A percentile compares a stretch with the other conserved stretches of the same genome.
Conservation (phyloP, 2,113 vertebrate species). For the Engystomops pustulosus region DNA sequence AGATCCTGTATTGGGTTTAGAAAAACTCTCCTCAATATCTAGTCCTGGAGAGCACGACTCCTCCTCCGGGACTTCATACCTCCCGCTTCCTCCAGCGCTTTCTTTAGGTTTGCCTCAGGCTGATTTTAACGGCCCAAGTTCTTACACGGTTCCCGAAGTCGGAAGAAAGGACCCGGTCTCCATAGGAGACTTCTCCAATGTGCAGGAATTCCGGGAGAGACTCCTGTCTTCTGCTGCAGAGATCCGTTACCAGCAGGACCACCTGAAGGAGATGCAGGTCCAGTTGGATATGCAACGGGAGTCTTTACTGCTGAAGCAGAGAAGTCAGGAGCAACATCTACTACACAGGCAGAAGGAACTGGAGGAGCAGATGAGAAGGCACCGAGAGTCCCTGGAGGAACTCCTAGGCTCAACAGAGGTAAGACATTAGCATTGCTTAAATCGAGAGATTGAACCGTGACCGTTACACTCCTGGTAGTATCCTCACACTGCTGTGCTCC, state of each 20-base stretch:
- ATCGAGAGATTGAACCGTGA: too few species aligned
- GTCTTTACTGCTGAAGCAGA: slow-evolving; percentile 69
- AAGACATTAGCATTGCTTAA: not conserved
- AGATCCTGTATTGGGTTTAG: not conserved
- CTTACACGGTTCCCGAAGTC: slow-evolving; percentile 31
- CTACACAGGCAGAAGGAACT: slow-evolving; percentile 67
- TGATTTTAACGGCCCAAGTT: slow-evolving; percentile 24
- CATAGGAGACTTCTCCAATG: slow-evolving; percentile 62
- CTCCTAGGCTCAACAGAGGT: slow-evolving; percentile 75
- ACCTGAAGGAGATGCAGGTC: slow-evolving; percentile 70
- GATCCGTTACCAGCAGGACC: slow-evolving; percentile 68
- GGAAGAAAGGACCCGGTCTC: not conserved
- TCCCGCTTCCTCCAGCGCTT: slow-evolving; percentile 22
- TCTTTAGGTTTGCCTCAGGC: slow-evolving; percentile 28
- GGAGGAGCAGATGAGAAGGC: slow-evolving; percentile 71
- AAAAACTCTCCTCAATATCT: slow-evolving; percentile 37
- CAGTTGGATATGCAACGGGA: slow-evolving; percentile 71
- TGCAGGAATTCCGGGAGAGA: slow-evolving; percentile 61
- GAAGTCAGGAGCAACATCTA: slow-evolving; percentile 70
- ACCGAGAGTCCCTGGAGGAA: slow-evolving; percentile 68
- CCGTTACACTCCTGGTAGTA: too few species aligned
- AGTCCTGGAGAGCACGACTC: slow-evolving; percentile 29
- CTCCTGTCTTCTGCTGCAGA: slow-evolving; percentile 64
- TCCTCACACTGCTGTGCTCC: too few species aligned
- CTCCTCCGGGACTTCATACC: slow-evolving; percentile 12